Percentiles rank a stretch among this genome's conserved stretches.
Evolutionary conservation across 2,797 vertebrate species (phyloP).

Genomic region (Delichon dasypus): DNA sequence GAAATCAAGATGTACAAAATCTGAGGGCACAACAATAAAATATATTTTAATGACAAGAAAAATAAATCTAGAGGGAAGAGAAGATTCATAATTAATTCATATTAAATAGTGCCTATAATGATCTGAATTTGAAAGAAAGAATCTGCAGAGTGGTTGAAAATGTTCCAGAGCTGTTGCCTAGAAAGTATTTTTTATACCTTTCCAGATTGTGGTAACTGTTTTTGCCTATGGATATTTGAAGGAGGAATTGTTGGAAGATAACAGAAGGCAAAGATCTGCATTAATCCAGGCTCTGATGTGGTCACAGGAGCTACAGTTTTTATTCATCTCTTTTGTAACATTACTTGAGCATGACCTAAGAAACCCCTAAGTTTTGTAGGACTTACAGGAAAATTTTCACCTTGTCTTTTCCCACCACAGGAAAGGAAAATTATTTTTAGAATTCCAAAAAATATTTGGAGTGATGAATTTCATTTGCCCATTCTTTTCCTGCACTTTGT

Average conservation of each 20-base stretch:
- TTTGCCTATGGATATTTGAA: not conserved
- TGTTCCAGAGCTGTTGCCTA: not conserved
- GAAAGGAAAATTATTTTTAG: not conserved
- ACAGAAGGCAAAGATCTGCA: not conserved
- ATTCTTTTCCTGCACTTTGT: not conserved
- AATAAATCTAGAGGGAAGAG: not conserved
- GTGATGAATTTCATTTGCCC: not conserved
- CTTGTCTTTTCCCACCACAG: not conserved
- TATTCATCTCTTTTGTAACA: not conserved
- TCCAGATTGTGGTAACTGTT: conserved; percentile 41
- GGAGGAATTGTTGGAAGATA: not conserved
- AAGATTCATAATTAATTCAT: not conserved
- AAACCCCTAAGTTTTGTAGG: not conserved
- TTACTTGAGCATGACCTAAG: not conserved
- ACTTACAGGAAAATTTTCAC: not conserved
- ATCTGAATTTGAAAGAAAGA: not conserved
- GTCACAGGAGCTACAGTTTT: not conserved
- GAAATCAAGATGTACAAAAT: not conserved
- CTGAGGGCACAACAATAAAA: not conserved
- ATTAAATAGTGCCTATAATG: not conserved
- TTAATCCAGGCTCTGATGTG: not conserved
- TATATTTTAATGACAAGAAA: not conserved
- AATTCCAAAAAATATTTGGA: not conserved
- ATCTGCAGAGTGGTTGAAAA: not conserved
- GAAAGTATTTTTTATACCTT: not conserved